Percentiles rank a stretch among this genome's conserved stretches.
Evolutionary conservation across 2,797 vertebrate species (phyloP).

Genomic region (Australoheros facetus): DNA sequence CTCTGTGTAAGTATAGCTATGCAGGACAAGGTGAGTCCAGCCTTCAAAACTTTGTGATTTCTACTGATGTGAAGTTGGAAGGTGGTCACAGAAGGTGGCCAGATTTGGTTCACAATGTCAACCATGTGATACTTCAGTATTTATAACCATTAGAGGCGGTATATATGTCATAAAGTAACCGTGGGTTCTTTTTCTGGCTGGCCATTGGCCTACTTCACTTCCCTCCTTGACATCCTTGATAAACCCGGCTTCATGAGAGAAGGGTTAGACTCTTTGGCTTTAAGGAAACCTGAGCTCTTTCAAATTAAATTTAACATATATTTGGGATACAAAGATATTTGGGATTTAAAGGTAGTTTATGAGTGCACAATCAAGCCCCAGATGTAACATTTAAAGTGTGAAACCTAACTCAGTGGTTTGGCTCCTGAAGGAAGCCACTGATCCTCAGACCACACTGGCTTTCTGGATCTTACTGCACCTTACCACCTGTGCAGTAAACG

Average conservation of each 20-base stretch:
- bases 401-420: neutral
- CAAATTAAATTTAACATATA: neutral
- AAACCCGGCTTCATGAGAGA: constrained; percentile 41
- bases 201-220: constrained; percentile 76
- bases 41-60: constrained; percentile 78
- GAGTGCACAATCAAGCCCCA: neutral
- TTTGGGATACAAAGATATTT: neutral
- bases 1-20: constrained; percentile 60
- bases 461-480: neutral
- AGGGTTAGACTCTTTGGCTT: constrained; percentile 26
- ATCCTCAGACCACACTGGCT: constrained; percentile 2
- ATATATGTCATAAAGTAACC: constrained; percentile 73
- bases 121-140: constrained; percentile 74
- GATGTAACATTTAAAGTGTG: neutral
- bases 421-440: neutral
- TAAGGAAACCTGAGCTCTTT: neutral
- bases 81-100: constrained; percentile 71
- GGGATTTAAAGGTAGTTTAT: neutral
- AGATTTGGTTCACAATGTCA: constrained; percentile 79
- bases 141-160: constrained; percentile 79
- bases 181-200: constrained; percentile 69
- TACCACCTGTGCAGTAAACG: constrained; percentile 4
- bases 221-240: constrained; percentile 62
- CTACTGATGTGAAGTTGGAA: constrained; percentile 65
- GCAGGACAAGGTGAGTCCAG: constrained; percentile 80